phyloP scores from a whole-genome alignment of 2,888 invertebrate species.

The Drosophila mercatorum region DNA sequence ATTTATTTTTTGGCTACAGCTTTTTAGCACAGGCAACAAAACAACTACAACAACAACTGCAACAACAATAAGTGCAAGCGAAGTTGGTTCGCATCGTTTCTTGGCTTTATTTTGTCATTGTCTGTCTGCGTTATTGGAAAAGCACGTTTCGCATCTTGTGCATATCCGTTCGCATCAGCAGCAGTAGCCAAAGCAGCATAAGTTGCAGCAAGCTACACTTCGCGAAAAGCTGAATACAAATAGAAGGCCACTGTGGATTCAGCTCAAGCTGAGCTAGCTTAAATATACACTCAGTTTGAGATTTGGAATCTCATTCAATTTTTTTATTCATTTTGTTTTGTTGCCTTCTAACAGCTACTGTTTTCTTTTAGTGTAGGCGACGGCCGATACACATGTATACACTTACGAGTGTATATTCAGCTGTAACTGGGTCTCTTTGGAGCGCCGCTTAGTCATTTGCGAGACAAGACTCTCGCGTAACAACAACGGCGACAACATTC shows the following conservation, averaged over 20 bases:
- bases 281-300: background rate
- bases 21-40: constrained; percentile 51
- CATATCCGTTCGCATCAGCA: constrained; percentile 62
- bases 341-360: background rate
- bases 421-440: constrained; percentile 50
- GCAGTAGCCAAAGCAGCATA: constrained; percentile 23
- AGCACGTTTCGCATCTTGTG: constrained; percentile 73
- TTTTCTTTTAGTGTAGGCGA: constrained; percentile 21
- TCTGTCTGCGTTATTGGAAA: constrained; percentile 68
- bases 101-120: constrained; percentile 64
- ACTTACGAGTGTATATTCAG: constrained; percentile 9
- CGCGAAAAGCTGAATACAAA: background rate
- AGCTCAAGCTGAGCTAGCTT: background rate
- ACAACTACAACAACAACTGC: constrained; percentile 4
- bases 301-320: background rate
- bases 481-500: constrained; percentile 58
- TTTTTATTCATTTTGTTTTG: too few species aligned
- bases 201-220: constrained; percentile 39
- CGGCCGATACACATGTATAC: constrained; percentile 22
- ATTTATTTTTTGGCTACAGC: constrained; percentile 68
- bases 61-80: constrained; percentile 23
- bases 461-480: constrained; percentile 54
- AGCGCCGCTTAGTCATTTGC: constrained; percentile 57
- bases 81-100: constrained; percentile 59
- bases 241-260: background rate